Conservation (phyloP, 1,140 invertebrate genomes). For the Campoletis sonorensis region DNA sequence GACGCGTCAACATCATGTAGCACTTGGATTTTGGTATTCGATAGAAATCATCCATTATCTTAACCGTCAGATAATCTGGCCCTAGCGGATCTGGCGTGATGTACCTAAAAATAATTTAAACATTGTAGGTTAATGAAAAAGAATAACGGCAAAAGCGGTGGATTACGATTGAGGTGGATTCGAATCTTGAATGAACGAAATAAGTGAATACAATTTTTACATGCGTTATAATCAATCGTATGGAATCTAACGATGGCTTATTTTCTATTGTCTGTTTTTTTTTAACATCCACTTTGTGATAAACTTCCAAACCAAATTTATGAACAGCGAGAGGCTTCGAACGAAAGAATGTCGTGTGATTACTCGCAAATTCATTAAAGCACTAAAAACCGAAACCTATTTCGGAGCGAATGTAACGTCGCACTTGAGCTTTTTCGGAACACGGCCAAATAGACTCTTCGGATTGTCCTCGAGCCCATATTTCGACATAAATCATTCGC, state of each 20-base stretch:
- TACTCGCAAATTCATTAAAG: constrained; percentile 79
- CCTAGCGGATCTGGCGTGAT: constrained; percentile 21
- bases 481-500: constrained; percentile 74
- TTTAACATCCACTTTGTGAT: not conserved
- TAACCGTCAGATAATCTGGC: constrained; percentile 13
- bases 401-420: constrained; percentile 60
- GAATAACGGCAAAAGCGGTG: not conserved
- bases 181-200: not conserved
- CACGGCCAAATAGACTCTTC: constrained; percentile 64
- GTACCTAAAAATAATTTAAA: constrained; percentile 33
- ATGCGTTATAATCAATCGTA: not conserved
- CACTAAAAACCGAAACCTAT: constrained; percentile 68
- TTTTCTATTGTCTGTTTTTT: not conserved
- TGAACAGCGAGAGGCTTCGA: no score
- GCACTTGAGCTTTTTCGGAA: constrained; percentile 61
- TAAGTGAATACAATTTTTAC: not conserved
- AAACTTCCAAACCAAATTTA: no score
- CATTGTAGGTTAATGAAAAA: not conserved
- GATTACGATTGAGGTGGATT: not conserved
- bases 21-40: constrained; percentile 11
- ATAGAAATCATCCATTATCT: constrained; percentile 34
- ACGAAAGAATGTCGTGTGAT: constrained; percentile 57
- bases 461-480: constrained; percentile 71
- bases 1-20: not conserved
- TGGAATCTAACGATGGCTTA: not conserved